Percentiles rank a stretch among this genome's conserved stretches.
Conservation (phyloP, 2,797 vertebrate genomes). For the Rhinophrynus dorsalis region DNA sequence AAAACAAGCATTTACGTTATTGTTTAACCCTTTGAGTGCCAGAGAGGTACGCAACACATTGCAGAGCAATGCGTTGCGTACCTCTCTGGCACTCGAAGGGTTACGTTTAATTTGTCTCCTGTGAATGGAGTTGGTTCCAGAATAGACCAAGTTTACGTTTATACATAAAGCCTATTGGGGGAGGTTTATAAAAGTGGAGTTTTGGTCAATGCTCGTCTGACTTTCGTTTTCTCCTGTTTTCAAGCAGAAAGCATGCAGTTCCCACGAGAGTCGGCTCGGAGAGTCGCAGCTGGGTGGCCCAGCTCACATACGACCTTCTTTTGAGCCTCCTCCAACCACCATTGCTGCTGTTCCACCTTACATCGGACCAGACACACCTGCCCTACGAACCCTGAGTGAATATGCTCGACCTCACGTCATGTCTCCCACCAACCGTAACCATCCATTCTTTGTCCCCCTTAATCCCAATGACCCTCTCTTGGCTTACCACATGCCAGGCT, state of each 20-base stretch:
- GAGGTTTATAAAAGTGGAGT: too few relatives aligned
- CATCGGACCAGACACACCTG: conserved; percentile 94
- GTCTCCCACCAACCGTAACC: conserved; percentile 96
- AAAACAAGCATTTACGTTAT: too few relatives aligned
- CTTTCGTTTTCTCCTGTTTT: conserved; percentile 2
- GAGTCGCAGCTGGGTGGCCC: conserved; percentile 84
- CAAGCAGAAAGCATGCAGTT: conserved; percentile 90
- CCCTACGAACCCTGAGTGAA: conserved; percentile 94
- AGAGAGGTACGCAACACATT: too few relatives aligned
- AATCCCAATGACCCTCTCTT: conserved; percentile 90
- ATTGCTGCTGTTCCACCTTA: conserved; percentile 96
- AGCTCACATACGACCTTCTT: conserved; percentile 86
- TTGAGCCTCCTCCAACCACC: conserved; percentile 89
- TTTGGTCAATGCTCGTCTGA: too few relatives aligned
- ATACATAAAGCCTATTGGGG: too few relatives aligned
- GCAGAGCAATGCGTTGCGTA: too few relatives aligned
- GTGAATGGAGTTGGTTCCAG: too few relatives aligned
- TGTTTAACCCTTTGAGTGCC: too few relatives aligned
- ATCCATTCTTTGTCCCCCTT: conserved; percentile 96
- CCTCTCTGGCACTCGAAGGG: too few relatives aligned
- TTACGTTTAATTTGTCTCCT: too few relatives aligned
- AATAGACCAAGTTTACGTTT: too few relatives aligned
- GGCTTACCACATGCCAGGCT: conserved; percentile 94
- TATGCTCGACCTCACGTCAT: conserved; percentile 97
- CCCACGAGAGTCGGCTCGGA: conserved; percentile 85